Evolutionary conservation across 2,888 invertebrate species (phyloP).

Genomic region (Didymodactylos carnosus): DNA sequence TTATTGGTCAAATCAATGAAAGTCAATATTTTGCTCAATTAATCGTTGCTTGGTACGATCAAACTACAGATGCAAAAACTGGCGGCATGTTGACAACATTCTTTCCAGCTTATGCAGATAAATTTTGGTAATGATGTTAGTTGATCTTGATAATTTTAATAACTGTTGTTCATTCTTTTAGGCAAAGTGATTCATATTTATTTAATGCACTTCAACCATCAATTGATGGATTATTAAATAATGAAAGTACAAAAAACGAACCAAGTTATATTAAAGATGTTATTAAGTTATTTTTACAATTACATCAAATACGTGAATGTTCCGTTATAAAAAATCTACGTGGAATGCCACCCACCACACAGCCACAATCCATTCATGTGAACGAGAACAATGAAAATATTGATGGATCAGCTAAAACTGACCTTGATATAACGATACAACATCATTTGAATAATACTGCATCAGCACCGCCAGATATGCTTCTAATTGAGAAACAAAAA

Average conservation of each 20-base stretch:
- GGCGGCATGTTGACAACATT: background rate
- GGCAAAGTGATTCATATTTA: background rate
- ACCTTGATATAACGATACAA: background rate
- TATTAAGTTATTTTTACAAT: background rate
- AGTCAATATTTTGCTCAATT: background rate
- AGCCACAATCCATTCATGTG: background rate
- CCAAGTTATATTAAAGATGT: background rate
- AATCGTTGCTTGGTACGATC: background rate
- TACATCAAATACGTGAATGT: background rate
- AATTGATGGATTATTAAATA: background rate
- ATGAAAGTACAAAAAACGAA: background rate
- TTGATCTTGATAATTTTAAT: background rate
- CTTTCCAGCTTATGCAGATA: background rate
- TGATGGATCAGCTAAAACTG: background rate
- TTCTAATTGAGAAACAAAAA: background rate
- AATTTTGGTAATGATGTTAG: background rate
- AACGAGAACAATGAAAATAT: background rate
- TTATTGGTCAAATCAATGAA: background rate
- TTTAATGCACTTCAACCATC: background rate
- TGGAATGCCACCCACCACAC: background rate
- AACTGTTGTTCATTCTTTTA: background rate
- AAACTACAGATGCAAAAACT: background rate
- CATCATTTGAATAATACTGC: background rate
- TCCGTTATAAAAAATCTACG: background rate
- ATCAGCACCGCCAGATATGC: background rate